phyloP scores from a whole-genome alignment of 2,888 invertebrate genomes.

The Helleia helle region DNA sequence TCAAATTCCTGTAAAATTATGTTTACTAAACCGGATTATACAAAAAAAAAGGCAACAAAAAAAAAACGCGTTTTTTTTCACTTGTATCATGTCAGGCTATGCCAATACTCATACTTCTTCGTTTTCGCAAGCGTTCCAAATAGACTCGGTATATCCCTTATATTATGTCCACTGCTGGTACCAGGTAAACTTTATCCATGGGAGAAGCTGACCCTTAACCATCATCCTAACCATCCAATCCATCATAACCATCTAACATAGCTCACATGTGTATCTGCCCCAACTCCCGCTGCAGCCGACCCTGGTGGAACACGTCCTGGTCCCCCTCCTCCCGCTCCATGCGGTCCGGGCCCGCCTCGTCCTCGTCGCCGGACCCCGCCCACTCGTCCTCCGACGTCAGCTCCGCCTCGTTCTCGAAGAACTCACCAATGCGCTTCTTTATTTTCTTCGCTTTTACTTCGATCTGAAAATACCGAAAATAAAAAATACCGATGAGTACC shows the following conservation, averaged over 20 bases:
- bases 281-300: constrained; percentile 83
- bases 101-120: too few relatives aligned
- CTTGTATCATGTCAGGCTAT: too few relatives aligned
- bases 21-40: too few relatives aligned
- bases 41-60: too few relatives aligned
- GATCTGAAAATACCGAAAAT: constrained; percentile 45
- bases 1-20: too few relatives aligned
- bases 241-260: constrained; percentile 18
- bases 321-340: constrained; percentile 91
- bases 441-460: constrained; percentile 34
- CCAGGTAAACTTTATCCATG: too few relatives aligned
- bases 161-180: too few relatives aligned
- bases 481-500: too few relatives aligned
- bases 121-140: too few relatives aligned
- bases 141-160: too few relatives aligned
- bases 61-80: too few relatives aligned
- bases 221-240: not conserved
- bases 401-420: constrained; percentile 93
- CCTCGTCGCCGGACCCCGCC: constrained; percentile 88
- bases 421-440: constrained; percentile 76
- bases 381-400: constrained; percentile 90
- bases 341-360: constrained; percentile 84
- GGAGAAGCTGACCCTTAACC: too few relatives aligned
- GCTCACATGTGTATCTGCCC: constrained; percentile 89
- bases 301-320: constrained; percentile 85